phyloP scores from a whole-genome alignment of 2,113 vertebrate species.

The Mus pahari region DNA sequence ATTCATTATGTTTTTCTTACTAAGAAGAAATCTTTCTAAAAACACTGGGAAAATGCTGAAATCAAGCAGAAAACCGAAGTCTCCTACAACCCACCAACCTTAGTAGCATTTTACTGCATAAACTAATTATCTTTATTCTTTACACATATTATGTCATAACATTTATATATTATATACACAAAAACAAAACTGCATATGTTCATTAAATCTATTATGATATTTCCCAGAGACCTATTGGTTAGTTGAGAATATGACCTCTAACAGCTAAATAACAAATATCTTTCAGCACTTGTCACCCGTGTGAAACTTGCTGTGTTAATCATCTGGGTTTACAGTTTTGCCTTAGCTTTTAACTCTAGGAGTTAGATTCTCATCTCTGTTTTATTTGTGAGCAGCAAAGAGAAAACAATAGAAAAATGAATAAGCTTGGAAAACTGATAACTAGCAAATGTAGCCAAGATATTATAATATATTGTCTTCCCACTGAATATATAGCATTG shows the following conservation, averaged over 20 bases:
- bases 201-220: neutral
- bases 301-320: neutral
- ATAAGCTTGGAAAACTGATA: neutral
- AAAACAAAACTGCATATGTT: neutral
- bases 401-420: neutral
- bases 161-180: neutral
- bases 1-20: neutral
- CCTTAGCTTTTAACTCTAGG: neutral
- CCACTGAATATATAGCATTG: neutral
- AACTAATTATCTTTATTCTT: neutral
- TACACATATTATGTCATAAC: slow-evolving; percentile 7
- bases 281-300: neutral
- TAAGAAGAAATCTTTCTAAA: neutral
- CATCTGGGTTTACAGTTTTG: neutral
- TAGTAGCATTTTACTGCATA: neutral
- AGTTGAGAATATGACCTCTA: neutral
- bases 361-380: neutral
- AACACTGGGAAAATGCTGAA: neutral
- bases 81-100: neutral
- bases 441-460: neutral
- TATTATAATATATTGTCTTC: neutral
- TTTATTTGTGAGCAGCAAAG: neutral
- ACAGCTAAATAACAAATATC: neutral
- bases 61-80: neutral
- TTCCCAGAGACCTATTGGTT: neutral